phyloP scores from a whole-genome alignment of 1,140 invertebrate genomes.

The Dufourea novaeangliae region DNA sequence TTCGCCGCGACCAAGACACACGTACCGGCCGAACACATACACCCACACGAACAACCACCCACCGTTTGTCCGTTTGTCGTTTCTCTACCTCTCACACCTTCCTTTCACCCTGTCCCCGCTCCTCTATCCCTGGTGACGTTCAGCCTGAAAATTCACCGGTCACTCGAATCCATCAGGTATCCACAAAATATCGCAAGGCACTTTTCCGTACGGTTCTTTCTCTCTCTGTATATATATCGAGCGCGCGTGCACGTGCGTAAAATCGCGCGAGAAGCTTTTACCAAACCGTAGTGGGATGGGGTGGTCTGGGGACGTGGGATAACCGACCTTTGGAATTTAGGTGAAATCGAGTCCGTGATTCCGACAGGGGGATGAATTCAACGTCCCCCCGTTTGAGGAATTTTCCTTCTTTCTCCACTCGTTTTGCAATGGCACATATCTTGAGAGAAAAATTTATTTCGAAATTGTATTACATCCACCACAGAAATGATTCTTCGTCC shows the following conservation, averaged over 20 bases:
- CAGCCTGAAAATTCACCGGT: constrained; percentile 59
- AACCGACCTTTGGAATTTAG: not conserved
- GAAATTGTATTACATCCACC: too few species aligned
- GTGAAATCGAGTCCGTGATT: constrained; percentile 3
- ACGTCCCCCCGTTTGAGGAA: not conserved
- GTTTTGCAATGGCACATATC: too few species aligned
- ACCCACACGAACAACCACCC: constrained; percentile 5
- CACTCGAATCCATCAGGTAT: constrained; percentile 63
- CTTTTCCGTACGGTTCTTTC: constrained; percentile 19
- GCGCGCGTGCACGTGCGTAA: constrained; percentile 52
- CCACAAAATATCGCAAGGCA: constrained; percentile 64
- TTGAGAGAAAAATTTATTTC: too few species aligned
- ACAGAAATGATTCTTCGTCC: too few species aligned
- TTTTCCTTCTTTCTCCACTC: too few species aligned
- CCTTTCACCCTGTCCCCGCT: not conserved
- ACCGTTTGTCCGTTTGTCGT: constrained; percentile 55
- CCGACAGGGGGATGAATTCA: not conserved
- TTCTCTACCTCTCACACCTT: not conserved
- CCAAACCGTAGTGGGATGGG: not conserved
- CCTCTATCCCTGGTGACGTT: constrained; percentile 35
- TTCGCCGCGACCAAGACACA: constrained; percentile 55
- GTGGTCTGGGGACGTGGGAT: not conserved
- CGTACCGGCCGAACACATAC: constrained; percentile 37
- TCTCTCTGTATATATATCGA: constrained; percentile 23
- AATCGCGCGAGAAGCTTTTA: constrained; percentile 36